These are phyloP conservation scores for Cichlasoma orientale DNA, from an alignment of 2,797 vertebrate species.

Conservation along the genomic window DNA sequence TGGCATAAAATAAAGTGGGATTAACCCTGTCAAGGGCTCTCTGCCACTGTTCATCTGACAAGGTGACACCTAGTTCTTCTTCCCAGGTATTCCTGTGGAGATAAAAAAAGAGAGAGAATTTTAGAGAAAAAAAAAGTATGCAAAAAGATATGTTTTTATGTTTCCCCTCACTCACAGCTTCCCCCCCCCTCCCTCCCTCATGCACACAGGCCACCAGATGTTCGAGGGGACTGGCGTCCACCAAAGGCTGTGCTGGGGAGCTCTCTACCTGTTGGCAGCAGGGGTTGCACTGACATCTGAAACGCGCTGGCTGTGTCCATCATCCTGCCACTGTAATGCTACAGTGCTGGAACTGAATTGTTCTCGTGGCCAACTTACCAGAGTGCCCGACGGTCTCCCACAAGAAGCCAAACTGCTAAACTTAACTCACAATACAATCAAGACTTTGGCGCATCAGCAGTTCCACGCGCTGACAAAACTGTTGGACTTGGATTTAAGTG, in stretches of 20 bases:
- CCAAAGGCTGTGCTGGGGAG: conserved; percentile 69
- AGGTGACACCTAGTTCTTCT: background rate
- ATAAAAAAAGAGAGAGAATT: background rate
- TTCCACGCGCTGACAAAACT: conserved; percentile 80
- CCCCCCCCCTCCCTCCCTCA: conserved; percentile 5
- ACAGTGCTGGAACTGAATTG: conserved; percentile 80
- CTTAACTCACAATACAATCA: conserved; percentile 83
- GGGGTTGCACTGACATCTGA: conserved; percentile 55
- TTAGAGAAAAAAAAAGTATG: background rate
- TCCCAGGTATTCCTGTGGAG: background rate
- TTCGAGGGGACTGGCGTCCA: conserved; percentile 61
- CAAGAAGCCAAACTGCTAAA: conserved; percentile 77
- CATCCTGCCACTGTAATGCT: conserved; percentile 79
- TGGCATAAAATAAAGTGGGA: background rate
- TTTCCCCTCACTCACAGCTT: background rate
- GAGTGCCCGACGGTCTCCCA: conserved; percentile 77
- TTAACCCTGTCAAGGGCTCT: background rate
- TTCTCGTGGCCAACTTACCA: conserved; percentile 72
- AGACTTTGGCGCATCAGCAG: conserved; percentile 78
- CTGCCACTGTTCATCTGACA: background rate
- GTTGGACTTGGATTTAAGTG: conserved; percentile 85
- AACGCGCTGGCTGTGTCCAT: conserved; percentile 73
- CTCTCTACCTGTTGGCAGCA: conserved; percentile 69
- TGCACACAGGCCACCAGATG: conserved; percentile 78
- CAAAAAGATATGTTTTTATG: background rate